Conservation (phyloP, 2,888 invertebrate genomes). For the Schizaphis graminum region DNA sequence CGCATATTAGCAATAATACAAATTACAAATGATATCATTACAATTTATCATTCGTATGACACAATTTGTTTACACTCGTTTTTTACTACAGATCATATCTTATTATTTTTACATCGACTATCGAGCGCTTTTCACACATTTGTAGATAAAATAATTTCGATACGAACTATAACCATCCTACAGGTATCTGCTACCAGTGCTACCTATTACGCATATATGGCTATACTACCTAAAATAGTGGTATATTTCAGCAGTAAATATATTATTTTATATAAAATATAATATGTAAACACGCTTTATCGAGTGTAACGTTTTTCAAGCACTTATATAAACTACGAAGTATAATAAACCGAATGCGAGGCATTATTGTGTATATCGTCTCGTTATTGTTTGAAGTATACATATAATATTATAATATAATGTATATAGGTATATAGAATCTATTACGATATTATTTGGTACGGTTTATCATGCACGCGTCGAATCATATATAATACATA, state of each 20-base stretch:
- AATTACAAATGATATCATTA: neutral
- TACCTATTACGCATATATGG: neutral
- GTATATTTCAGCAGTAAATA: neutral
- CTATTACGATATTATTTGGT: neutral
- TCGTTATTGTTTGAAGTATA: neutral
- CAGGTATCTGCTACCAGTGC: neutral
- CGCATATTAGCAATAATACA: neutral
- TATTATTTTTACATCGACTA: neutral
- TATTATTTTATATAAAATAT: neutral
- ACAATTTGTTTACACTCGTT: neutral
- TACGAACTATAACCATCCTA: neutral
- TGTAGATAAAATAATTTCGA: neutral
- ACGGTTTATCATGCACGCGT: neutral
- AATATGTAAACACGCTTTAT: neutral
- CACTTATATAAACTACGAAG: neutral
- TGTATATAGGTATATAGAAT: rapidly evolving
- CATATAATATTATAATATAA: neutral
- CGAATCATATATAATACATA: neutral
- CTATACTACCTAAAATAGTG: neutral
- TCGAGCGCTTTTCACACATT: neutral
- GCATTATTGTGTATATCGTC: neutral
- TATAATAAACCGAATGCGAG: neutral
- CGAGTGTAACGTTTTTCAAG: neutral
- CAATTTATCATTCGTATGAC: neutral
- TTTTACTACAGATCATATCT: neutral